These are phyloP conservation scores for Xiphias gladius DNA, from an alignment of 2,113 vertebrate genomes.

Conservation along the genomic window DNA sequence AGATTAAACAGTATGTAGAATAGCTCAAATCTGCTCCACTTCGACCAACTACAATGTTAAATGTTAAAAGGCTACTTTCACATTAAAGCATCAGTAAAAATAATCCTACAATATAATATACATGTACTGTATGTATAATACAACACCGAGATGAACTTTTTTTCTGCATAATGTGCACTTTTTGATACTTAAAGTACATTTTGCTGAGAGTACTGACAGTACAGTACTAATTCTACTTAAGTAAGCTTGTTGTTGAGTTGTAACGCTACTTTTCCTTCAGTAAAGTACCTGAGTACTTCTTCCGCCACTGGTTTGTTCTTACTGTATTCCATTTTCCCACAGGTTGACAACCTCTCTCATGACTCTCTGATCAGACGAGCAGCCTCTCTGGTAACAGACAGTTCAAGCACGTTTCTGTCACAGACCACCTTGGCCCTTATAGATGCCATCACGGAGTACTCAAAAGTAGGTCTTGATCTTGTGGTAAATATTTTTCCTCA, in stretches of 20 bases:
- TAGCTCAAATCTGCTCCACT: too few species aligned
- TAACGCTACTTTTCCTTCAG: neutral
- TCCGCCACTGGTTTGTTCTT: neutral
- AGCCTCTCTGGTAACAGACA: conserved; percentile 84
- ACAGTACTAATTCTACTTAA: too few species aligned
- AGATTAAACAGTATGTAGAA: too few species aligned
- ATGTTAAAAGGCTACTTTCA: too few species aligned
- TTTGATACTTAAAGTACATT: too few species aligned
- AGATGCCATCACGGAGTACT: conserved; percentile 81
- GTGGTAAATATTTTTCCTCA: neutral
- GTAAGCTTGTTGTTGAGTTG: too few species aligned
- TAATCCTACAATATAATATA: neutral
- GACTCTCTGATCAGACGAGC: conserved; percentile 84
- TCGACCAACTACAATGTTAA: too few species aligned
- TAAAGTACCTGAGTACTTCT: neutral
- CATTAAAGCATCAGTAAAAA: neutral
- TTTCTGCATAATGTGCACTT: too few species aligned
- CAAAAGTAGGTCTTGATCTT: conserved; percentile 73
- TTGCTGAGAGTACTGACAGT: too few species aligned
- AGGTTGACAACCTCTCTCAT: conserved; percentile 82
- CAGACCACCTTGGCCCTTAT: conserved; percentile 84
- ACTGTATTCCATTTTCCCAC: neutral
- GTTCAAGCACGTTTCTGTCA: conserved; percentile 84
- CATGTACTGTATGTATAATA: neutral
- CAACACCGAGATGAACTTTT: neutral